Conservation (phyloP, 30 jellyfish, hydroid and myxozoan genomes). For the Sanderia malayensis region DNA sequence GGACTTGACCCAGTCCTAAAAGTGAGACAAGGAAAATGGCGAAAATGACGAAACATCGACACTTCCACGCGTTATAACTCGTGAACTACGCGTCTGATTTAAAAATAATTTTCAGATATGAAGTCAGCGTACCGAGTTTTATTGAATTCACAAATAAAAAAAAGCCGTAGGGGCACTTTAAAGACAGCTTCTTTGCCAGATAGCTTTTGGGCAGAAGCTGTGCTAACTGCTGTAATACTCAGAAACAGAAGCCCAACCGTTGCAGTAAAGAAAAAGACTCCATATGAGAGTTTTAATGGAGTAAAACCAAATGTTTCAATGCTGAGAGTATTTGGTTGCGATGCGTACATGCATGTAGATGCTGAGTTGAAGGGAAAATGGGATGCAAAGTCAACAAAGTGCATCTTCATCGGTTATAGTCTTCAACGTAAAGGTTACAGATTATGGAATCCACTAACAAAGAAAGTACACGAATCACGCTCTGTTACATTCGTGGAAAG, state of each 20-base stretch:
- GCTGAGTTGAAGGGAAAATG: conserved; percentile 16
- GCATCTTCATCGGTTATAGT: conserved; percentile 49
- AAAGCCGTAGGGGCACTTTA: too few species aligned
- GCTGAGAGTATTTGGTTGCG: conserved; percentile 58
- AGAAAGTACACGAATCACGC: not conserved
- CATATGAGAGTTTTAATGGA: conserved; percentile 48
- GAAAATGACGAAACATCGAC: too few species aligned
- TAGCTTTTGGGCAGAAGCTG: conserved; percentile 59
- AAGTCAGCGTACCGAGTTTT: too few species aligned
- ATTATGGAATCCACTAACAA: conserved; percentile 28
- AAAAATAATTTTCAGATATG: too few species aligned
- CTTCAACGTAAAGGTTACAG: conserved; percentile 26
- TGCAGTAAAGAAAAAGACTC: conserved; percentile 38
- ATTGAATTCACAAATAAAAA: too few species aligned
- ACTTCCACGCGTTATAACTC: too few species aligned
- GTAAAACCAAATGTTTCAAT: conserved; percentile 26
- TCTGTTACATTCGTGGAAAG: not conserved
- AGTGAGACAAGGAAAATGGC: too few species aligned
- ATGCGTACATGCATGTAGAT: conserved; percentile 49
- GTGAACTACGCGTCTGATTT: too few species aligned
- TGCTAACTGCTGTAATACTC: conserved; percentile 22
- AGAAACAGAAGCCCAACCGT: too few species aligned
- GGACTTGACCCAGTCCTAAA: too few species aligned
- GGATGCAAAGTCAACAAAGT: conserved; percentile 32
- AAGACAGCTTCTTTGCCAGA: conserved; percentile 49